phyloP scores from a whole-genome alignment of 35 echinoderm and acorn worm species.

The Lytechinus pictus region DNA sequence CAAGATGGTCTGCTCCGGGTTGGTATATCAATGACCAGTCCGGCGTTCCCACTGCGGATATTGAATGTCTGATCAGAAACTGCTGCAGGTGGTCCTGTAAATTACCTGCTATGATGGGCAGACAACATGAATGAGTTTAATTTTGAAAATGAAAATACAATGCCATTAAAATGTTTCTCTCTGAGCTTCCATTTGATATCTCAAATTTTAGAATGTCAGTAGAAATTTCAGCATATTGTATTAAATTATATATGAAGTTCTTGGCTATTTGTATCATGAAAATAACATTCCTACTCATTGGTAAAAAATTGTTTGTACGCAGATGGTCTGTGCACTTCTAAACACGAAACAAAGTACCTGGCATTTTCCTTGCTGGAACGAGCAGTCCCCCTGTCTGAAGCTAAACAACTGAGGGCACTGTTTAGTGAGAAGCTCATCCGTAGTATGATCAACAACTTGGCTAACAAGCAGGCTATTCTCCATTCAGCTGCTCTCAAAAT shows the following conservation, averaged over 20 bases:
- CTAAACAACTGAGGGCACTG: conserved; percentile 44
- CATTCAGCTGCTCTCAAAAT: conserved; percentile 67
- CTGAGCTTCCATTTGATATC: too few species aligned
- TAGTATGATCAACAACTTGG: conserved; percentile 65
- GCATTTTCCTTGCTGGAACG: conserved; percentile 63
- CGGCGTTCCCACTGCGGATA: conserved; percentile 54
- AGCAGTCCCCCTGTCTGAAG: conserved; percentile 43
- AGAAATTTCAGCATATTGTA: too few species aligned
- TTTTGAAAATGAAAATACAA: not conserved
- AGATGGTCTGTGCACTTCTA: conserved; percentile 59
- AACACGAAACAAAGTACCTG: conserved; percentile 64
- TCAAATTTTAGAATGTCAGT: too few species aligned
- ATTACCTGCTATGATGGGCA: not conserved
- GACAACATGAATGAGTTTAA: not conserved
- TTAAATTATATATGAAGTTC: too few species aligned
- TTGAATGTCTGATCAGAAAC: conserved; percentile 10
- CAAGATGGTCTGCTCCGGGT: conserved; percentile 32
- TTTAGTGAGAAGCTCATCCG: conserved; percentile 65
- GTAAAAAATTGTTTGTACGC: not conserved
- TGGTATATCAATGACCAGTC: conserved; percentile 51
- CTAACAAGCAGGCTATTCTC: conserved; percentile 68
- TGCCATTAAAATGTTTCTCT: not conserved
- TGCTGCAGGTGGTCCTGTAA: not conserved
- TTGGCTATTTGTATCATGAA: too few species aligned
- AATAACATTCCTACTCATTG: too few species aligned